Base-by-base conservation (phyloP, 2,797 vertebrate species). In the Sandelia bainsii region DNA sequence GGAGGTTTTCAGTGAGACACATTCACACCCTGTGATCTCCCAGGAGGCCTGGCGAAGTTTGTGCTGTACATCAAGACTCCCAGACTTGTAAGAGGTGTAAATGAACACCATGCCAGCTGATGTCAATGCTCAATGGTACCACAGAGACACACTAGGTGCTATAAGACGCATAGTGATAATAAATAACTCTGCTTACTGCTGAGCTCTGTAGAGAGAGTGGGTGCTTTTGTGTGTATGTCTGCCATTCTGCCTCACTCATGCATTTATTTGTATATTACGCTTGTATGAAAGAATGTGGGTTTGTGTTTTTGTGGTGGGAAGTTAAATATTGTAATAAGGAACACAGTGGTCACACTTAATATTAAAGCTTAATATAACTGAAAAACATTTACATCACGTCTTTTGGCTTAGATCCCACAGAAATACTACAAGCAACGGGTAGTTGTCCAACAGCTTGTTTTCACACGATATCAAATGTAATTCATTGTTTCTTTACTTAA, bases 41-140 rank as follows among this genome's bases (percentile, higher is more conserved):
- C 85, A 27, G 58, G 74, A 79, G 80, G 74, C 87, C 77, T 76
- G 82, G 72, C 66, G 74, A 84, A 82, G 76, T 85, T 82, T 66
- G 79, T 19, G 76, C 82, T 81, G 83, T 87, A 91, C 91, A 90
- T 92, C 88, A 82, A 81, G 79, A 75, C 72, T 90, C 82, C 48
- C 85, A 81, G 87, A 83, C 86, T 75, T 82, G 85, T 69, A 66
- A 79, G 86, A 92, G 89, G 93, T 94, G 94, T 87, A 93, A 95
- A 95, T 94, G 92, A 94, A 91, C 85, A 86, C 80, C 86, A 82
- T 80, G 86, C 81, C 85, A 84, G 90, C 89, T 85, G 81, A 91
- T 80, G 81, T 82, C 87, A 65, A 40, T 57, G 73, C 84, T 79
- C 82, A 56, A 76, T 71, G 86, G 80, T 79, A 76, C 90, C 62